A percentile compares a stretch with the other conserved stretches of the same genome.
phyloP scores from a whole-genome alignment of 2,888 invertebrate genomes.

The Elaeidobius kamerunicus region DNA sequence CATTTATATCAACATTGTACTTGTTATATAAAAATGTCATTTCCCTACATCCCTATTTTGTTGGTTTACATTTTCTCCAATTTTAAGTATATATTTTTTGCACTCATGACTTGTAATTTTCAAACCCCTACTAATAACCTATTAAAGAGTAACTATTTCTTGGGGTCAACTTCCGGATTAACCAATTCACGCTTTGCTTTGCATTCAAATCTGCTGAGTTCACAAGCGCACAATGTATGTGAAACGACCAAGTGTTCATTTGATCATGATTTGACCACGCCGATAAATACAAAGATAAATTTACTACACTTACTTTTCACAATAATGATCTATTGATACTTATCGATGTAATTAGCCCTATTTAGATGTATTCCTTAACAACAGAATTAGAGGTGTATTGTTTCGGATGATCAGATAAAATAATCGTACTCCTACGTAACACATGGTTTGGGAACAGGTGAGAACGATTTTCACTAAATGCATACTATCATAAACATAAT shows the following conservation, averaged over 20 bases:
- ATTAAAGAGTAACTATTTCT: no score
- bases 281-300: constrained; percentile 21
- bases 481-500: no score
- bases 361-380: constrained; percentile 9
- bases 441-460: no score
- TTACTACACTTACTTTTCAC: constrained; percentile 23
- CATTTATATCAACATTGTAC: no score
- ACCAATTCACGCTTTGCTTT: background rate
- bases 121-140: no score
- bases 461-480: no score
- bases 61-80: no score
- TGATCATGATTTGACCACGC: constrained; percentile 25
- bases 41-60: no score
- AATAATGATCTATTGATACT: constrained; percentile 12
- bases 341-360: constrained; percentile 16
- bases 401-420: constrained; percentile 7
- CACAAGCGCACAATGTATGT: constrained; percentile 21
- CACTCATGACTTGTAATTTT: no score
- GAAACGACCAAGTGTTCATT: constrained; percentile 26
- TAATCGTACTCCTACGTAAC: no score
- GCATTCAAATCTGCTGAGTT: constrained; percentile 20
- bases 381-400: constrained; percentile 14
- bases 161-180: background rate
- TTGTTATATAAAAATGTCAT: no score
- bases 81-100: no score